These are phyloP conservation scores for Hypsopygia costalis DNA, from an alignment of 2,888 invertebrate genomes.

Conservation along the genomic window DNA sequence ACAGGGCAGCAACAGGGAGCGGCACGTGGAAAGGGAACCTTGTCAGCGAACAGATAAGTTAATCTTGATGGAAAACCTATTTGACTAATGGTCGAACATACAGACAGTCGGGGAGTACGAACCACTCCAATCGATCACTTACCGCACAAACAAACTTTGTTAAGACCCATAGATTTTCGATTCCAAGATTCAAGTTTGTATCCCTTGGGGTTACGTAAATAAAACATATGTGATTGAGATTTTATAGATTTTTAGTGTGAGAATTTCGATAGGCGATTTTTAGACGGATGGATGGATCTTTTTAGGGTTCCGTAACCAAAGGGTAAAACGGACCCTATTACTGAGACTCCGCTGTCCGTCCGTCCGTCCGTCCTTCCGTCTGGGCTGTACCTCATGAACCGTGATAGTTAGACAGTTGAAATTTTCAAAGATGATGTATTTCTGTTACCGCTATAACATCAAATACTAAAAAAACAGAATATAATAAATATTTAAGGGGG, in stretches of 20 bases:
- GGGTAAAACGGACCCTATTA: too few relatives aligned
- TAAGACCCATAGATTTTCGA: constrained; percentile 13
- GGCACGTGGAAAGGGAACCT: constrained; percentile 18
- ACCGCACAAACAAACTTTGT: constrained; percentile 27
- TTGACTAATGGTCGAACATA: constrained; percentile 51
- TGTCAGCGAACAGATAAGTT: constrained; percentile 46
- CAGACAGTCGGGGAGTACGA: constrained; percentile 24
- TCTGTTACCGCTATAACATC: too few relatives aligned
- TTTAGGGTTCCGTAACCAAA: too few relatives aligned
- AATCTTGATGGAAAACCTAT: constrained; percentile 64
- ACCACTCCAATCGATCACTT: constrained; percentile 41
- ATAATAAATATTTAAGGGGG: too few relatives aligned
- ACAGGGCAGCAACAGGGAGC: background rate
- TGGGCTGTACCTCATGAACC: too few relatives aligned
- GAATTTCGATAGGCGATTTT: too few relatives aligned
- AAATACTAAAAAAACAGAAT: too few relatives aligned
- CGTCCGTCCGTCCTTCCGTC: too few relatives aligned
- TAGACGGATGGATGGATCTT: too few relatives aligned
- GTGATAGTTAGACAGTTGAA: too few relatives aligned
- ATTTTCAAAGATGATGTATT: too few relatives aligned
- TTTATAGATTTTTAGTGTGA: background rate
- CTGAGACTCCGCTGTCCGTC: too few relatives aligned
- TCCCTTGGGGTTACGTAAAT: background rate
- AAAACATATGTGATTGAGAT: background rate
- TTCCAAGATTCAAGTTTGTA: background rate